phyloP scores from a whole-genome alignment of 2,113 vertebrate species.

The Plecturocebus donacophilus region DNA sequence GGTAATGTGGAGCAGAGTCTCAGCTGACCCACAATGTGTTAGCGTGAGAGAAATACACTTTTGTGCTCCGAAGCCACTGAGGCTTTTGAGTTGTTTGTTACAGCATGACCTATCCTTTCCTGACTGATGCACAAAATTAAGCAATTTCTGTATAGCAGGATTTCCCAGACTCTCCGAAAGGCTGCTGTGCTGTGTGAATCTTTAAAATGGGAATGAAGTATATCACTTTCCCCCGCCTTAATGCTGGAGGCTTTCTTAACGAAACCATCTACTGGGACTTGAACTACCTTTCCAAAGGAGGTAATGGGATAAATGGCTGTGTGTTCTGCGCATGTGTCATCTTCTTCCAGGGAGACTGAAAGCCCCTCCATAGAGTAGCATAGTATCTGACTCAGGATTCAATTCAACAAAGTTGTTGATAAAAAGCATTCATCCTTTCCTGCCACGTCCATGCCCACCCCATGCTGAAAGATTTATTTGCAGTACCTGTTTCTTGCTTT shows the following conservation, averaged over 20 bases:
- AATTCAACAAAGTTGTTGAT: neutral
- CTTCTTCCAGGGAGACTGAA: neutral
- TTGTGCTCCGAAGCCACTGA: neutral
- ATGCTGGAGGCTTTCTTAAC: neutral
- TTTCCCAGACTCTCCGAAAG: neutral
- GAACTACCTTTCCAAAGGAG: neutral
- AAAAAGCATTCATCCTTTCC: neutral
- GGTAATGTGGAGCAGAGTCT: no score
- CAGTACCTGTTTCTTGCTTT: neutral
- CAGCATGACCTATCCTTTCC: neutral
- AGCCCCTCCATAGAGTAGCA: no score
- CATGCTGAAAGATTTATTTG: neutral
- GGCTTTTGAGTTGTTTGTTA: neutral
- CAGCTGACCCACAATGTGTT: neutral
- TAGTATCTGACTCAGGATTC: neutral
- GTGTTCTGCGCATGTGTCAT: neutral
- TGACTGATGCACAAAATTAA: no score
- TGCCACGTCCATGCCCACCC: neutral
- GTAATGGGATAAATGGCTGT: rapidly evolving
- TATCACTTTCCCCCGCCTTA: neutral
- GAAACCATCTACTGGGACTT: neutral
- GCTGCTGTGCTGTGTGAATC: neutral
- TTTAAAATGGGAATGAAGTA: neutral
- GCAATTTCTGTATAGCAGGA: neutral
- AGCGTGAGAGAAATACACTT: neutral